phyloP scores from a whole-genome alignment of 2,888 invertebrate genomes.

The Diabrotica balteata region DNA sequence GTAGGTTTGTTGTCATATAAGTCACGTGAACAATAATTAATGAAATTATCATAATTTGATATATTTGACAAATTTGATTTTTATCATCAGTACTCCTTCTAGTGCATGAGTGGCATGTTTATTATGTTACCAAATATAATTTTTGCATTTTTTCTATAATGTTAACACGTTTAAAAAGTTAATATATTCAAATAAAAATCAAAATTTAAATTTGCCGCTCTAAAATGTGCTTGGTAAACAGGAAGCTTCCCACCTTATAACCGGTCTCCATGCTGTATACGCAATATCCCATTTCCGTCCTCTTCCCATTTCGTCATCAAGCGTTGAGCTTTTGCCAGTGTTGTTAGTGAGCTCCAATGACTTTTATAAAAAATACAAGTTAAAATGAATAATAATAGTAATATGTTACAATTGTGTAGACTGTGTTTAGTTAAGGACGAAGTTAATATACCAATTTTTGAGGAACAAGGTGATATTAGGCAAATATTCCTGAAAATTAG shows the following conservation, averaged over 20 bases:
- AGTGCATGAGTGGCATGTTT: too few relatives aligned
- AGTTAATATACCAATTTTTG: slow-evolving; percentile 74
- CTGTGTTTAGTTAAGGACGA: slow-evolving; percentile 60
- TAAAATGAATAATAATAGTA: slow-evolving; percentile 57
- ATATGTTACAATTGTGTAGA: slow-evolving; percentile 58
- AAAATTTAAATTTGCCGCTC: slow-evolving; percentile 19
- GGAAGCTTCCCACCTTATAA: slow-evolving; percentile 36
- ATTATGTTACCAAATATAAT: too few relatives aligned
- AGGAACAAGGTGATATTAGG: slow-evolving; percentile 69
- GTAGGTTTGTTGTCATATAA: too few relatives aligned
- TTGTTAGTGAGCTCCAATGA: slow-evolving; percentile 47
- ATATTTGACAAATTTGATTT: too few relatives aligned
- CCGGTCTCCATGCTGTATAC: slow-evolving; percentile 35
- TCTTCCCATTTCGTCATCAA: slow-evolving; percentile 47
- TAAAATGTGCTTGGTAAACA: slow-evolving; percentile 2
- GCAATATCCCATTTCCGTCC: slow-evolving; percentile 46
- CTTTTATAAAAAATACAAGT: slow-evolving; percentile 42
- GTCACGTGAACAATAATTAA: too few relatives aligned
- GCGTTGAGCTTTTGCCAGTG: slow-evolving; percentile 39
- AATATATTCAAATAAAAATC: too few relatives aligned
- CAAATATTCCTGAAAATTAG: slow-evolving; percentile 73
- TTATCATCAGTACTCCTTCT: too few relatives aligned
- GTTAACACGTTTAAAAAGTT: too few relatives aligned
- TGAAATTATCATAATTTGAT: too few relatives aligned
- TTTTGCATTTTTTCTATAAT: too few relatives aligned